Evolutionary conservation across 1,140 invertebrate genomes (phyloP).

Genomic region (Drosophila nannoptera): DNA sequence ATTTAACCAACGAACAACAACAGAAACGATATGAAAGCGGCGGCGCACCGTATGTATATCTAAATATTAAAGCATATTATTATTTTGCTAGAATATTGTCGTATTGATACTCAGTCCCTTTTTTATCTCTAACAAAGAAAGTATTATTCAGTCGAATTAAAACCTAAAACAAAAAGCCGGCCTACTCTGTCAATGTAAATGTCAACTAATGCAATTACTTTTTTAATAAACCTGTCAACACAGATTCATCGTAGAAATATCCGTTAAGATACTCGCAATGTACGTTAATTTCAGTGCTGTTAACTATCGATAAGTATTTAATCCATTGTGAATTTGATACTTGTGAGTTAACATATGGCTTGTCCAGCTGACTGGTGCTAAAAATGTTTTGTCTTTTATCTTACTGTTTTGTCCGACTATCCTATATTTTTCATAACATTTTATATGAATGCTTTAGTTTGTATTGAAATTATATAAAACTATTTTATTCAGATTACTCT

Average conservation of each 20-base stretch:
- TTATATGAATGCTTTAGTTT: no score
- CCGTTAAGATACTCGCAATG: neutral
- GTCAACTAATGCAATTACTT: neutral
- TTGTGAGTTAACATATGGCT: neutral
- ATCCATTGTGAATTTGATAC: neutral
- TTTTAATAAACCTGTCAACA: no score
- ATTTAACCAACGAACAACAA: constrained; percentile 4
- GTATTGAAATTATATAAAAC: neutral
- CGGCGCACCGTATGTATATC: constrained; percentile 19
- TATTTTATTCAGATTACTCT: neutral
- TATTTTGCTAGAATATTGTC: no score
- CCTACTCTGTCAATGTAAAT: no score
- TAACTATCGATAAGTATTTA: neutral
- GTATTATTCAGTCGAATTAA: no score
- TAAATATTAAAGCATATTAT: no score
- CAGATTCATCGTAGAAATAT: no score
- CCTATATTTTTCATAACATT: neutral
- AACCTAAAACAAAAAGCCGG: no score
- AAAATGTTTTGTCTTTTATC: no score
- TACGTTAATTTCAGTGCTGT: neutral
- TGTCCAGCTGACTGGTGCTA: neutral
- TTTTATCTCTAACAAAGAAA: no score
- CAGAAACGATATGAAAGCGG: constrained; percentile 11
- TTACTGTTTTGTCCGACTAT: neutral
- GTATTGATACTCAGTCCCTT: no score